phyloP scores from a whole-genome alignment of 1,140 invertebrate genomes.

The Campoletis sonorensis region DNA sequence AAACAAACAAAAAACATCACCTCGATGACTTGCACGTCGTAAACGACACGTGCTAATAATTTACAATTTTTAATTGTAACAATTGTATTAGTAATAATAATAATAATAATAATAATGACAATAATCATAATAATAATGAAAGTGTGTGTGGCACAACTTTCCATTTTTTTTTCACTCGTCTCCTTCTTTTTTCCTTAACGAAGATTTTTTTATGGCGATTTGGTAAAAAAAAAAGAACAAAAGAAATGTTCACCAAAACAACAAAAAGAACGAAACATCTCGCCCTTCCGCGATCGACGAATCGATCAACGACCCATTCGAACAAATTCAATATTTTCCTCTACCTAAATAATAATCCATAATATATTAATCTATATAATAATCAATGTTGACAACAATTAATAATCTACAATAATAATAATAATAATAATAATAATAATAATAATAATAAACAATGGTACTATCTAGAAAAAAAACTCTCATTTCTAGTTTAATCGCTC shows the following conservation, averaged over 20 bases:
- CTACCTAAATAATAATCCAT: slow-evolving; percentile 37
- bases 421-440: slow-evolving; percentile 14
- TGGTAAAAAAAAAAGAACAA: not conserved
- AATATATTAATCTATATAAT: slow-evolving; percentile 35
- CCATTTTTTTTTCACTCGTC: not conserved
- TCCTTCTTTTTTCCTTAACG: not conserved
- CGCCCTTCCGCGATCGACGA: slow-evolving; percentile 2
- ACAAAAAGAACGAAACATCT: not conserved
- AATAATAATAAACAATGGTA: slow-evolving; percentile 14
- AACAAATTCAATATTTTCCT: slow-evolving; percentile 33
- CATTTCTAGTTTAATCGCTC: slow-evolving; percentile 48
- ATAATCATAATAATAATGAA: not conserved
- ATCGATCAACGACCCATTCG: slow-evolving; percentile 27
- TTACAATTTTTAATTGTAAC: not conserved
- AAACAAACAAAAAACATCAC: slow-evolving; percentile 33
- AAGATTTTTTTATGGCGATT: not conserved
- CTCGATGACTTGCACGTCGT: slow-evolving; percentile 31
- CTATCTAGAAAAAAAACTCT: slow-evolving; percentile 34
- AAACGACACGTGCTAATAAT: slow-evolving; percentile 25
- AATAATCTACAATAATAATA: slow-evolving; percentile 22
- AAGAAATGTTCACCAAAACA: not conserved
- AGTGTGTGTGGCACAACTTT: not conserved
- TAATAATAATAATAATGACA: not conserved
- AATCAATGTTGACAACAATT: slow-evolving; percentile 11
- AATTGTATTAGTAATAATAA: slow-evolving; percentile 19